Conservation (phyloP, 2,888 invertebrate species). For the Escarpia spicata region DNA sequence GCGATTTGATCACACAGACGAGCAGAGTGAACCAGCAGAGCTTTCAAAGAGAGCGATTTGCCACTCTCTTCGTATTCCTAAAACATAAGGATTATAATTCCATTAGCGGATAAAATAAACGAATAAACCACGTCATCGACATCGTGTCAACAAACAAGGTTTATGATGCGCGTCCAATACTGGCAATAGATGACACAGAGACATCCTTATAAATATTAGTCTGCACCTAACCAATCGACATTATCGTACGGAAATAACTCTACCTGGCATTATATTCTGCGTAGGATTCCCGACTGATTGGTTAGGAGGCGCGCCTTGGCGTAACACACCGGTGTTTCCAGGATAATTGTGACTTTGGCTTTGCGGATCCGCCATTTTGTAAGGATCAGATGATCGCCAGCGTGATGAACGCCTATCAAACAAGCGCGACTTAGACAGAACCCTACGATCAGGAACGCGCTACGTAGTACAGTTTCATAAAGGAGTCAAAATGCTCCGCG, state of each 20-base stretch:
- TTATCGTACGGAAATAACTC: neutral
- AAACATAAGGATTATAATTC: too few species aligned
- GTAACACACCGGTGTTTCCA: neutral
- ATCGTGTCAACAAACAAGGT: neutral
- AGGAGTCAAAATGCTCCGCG: slow-evolving; percentile 13
- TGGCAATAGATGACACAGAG: neutral
- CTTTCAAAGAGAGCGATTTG: too few species aligned
- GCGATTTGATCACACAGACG: too few species aligned
- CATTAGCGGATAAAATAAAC: too few species aligned
- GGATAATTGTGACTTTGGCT: slow-evolving; percentile 2
- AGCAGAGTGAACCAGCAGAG: too few species aligned
- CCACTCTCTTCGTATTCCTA: too few species aligned
- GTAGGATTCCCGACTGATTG: neutral
- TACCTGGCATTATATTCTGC: slow-evolving; percentile 12
- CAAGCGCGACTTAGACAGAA: neutral
- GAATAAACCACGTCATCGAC: neutral
- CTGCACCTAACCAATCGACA: neutral
- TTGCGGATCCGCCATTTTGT: slow-evolving; percentile 12
- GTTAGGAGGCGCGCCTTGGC: neutral
- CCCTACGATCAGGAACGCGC: slow-evolving; percentile 1
- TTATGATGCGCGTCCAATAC: neutral
- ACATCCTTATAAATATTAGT: neutral
- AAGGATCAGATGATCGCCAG: slow-evolving; percentile 9
- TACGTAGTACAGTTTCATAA: slow-evolving; percentile 1
- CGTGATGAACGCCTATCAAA: slow-evolving; percentile 10